These are phyloP conservation scores for Heliconius himera DNA, from an alignment of 1,140 invertebrate species.

Conservation along the genomic window DNA sequence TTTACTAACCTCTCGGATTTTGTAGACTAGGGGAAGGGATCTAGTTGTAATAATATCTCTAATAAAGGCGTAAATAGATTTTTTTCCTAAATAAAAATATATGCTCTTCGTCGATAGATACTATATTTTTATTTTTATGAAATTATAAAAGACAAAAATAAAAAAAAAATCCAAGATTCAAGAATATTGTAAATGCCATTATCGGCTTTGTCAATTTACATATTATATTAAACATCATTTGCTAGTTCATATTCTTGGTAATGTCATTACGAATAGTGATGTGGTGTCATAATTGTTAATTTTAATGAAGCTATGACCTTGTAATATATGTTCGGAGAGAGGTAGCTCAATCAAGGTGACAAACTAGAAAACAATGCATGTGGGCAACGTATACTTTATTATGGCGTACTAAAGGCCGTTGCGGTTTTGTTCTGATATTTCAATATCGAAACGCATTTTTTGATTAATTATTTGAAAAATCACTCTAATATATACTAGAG, in stretches of 20 bases:
- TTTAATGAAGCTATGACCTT: constrained; percentile 54
- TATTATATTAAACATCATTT: not conserved
- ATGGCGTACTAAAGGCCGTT: constrained; percentile 1
- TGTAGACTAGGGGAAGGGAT: too few relatives aligned
- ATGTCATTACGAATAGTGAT: constrained; percentile 9
- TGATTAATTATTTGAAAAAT: too few relatives aligned
- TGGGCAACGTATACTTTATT: constrained; percentile 29
- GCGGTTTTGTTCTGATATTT: not conserved
- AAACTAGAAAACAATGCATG: constrained; percentile 53
- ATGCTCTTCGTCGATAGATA: too few relatives aligned
- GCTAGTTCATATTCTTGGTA: not conserved
- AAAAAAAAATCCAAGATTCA: not conserved
- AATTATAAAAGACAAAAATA: too few relatives aligned
- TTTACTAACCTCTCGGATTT: too few relatives aligned
- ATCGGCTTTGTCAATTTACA: not conserved
- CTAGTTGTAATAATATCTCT: too few relatives aligned
- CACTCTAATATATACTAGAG: too few relatives aligned
- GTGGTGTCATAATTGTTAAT: constrained; percentile 43
- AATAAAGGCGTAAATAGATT: too few relatives aligned
- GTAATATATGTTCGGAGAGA: constrained; percentile 50
- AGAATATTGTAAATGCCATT: not conserved
- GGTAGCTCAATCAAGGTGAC: constrained; percentile 54
- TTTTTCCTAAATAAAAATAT: too few relatives aligned
- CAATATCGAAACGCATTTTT: not conserved
- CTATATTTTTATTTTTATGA: too few relatives aligned